Base-by-base conservation (phyloP, 1,140 invertebrate genomes). In the Sitobion miscanthi region DNA sequence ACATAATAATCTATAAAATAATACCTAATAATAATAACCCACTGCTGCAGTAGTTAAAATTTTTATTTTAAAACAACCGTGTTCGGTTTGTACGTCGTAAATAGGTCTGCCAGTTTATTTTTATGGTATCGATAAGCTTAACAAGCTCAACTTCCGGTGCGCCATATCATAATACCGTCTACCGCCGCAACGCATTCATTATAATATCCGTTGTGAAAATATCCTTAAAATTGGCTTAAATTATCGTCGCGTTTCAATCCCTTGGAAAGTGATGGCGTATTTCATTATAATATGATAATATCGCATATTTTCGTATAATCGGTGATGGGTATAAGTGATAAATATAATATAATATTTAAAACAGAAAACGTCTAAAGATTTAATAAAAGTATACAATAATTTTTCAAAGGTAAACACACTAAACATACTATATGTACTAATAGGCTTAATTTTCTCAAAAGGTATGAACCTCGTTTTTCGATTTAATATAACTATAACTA, bases 51-150 rank as follows among this genome's bases (percentile, higher is more conserved):
- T 6, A n/a, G 30, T 77, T n/a, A n/a, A 77, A 77, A 77, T 17
- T n/a, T 54, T 54, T 54, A 23, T n/a, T 54, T 54, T n/a, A 11
- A 77, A 77, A 77, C 14, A 77, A n/a, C 25, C 11, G 1, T 6
- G 17, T 77, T 23, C n/a, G 5, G 5, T n/a, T 35, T 77, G 30
- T 77, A 6, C 14, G 4, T n/a, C n/a, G n/a, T 77, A 77, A n/a
- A 77, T 77, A 77, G 62, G 62, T n/a, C 30, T n/a, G n/a, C 62
- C n/a, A 77, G n/a, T 77, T 77, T n/a, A 77, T 77, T 77, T 77
- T 17, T 77, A 77, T 77, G 62, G n/a, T 77, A 35, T 77, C 14
- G 30, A 77, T 77, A 77, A 20, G n/a, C 30, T 77, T n/a, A 77
- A 77, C 14, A 77, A 77, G 62, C 30, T 77, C 62, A 20, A 77